Evolutionary conservation across 2,797 vertebrate genomes (phyloP), one percentile per base, ranked within the genome.

Genomic region (Nyctalus aviator): DNA sequence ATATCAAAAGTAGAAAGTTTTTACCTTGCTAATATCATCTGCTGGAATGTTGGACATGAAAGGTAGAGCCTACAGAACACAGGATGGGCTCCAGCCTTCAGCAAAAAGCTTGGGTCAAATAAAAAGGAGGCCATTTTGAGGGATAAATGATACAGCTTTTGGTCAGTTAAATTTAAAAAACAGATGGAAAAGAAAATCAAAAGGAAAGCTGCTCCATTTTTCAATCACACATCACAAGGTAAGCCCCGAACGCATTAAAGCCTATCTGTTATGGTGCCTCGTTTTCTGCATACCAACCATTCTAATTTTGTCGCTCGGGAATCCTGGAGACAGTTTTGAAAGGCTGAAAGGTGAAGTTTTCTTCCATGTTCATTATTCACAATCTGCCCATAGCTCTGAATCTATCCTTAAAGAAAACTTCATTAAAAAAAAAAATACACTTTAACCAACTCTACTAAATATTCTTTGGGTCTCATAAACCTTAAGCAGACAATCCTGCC

Each of bases 101-200:
- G 57, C 8, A 77, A 41, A 95, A 82, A 66, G 30, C 86, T 85
- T 57, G 25, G 62, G 62, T 92, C 88, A 91, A 92, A 79, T 86
- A 96, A 97, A 90, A 96, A 55, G 92, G 82, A 97, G 91, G 10
- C 6, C n/a, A 95, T 84, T 97, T 95, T 96, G 84, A 95, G 68
- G 90, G 96, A 96, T 88, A 96, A 98, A 96, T 97, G 90, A 89
- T 89, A 84, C 25, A 93, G 55, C 76, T 96, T 17, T 73, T 83
- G 32, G 37, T 77, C 11, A 59, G 76, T 91, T 94, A 93, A 97
- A 98, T 98, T 94, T 57, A 93, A 96, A 97, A 97, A 97, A 88
- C 88, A 98, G 96, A 97, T 95, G 95, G 93, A 46, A 62, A 95
- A 84, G 89, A 97, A 98, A 98, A 97, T 92, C n/a, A 3, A 97